Evolutionary conservation across 1,140 invertebrate genomes (phyloP).

Genomic region (Cotesia glomerata): DNA sequence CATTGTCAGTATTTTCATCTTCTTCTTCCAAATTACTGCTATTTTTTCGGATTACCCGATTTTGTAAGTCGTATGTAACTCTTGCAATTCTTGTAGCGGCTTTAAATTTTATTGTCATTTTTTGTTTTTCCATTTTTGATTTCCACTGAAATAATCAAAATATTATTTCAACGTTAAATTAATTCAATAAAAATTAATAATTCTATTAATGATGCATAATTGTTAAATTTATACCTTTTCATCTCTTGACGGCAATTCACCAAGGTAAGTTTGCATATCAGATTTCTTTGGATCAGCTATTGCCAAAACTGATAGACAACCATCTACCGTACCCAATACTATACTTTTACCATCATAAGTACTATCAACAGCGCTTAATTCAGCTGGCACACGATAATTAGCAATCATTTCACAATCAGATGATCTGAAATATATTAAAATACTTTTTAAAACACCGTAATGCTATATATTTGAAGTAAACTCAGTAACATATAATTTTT

Average conservation of each 20-base stretch:
- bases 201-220: constrained; percentile 4
- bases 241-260: constrained; percentile 74
- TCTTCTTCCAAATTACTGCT: neutral
- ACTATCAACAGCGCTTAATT: constrained; percentile 84
- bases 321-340: constrained; percentile 90
- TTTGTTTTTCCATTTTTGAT: constrained; percentile 72
- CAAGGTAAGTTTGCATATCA: constrained; percentile 72
- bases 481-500: neutral
- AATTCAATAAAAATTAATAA: neutral
- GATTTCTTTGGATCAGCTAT: constrained; percentile 79
- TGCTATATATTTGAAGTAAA: neutral
- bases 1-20: constrained; percentile 33
- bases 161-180: neutral
- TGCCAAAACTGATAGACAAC: constrained; percentile 89
- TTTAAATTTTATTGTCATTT: constrained; percentile 71
- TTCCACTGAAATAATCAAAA: constrained; percentile 68
- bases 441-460: neutral
- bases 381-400: constrained; percentile 91
- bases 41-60: constrained; percentile 32
- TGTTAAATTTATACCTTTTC: constrained; percentile 64
- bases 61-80: constrained; percentile 53
- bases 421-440: constrained; percentile 66
- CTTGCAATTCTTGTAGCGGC: constrained; percentile 68
- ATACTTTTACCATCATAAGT: constrained; percentile 82
- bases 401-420: constrained; percentile 88